Percentiles rank a stretch among this genome's conserved stretches.
Evolutionary conservation across 2,888 invertebrate genomes (phyloP).

Genomic region (Suillia variegata): DNA sequence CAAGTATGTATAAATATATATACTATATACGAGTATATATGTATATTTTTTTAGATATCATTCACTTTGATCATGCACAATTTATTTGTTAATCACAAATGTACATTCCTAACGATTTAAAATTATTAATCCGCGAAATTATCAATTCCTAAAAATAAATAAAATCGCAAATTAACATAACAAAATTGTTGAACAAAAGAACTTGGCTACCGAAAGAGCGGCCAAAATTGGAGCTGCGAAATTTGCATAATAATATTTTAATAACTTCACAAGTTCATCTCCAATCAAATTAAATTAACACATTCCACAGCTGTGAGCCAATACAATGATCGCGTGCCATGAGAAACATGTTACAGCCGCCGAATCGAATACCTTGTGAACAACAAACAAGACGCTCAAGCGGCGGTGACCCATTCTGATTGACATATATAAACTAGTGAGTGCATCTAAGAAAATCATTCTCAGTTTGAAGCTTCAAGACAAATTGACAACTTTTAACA

Average conservation of each 20-base stretch:
- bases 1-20: too few species aligned
- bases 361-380: background rate
- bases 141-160: background rate
- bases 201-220: conserved; percentile 45
- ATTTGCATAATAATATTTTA: conserved; percentile 23
- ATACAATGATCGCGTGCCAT: conserved; percentile 24
- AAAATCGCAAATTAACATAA: conserved; percentile 44
- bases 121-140: background rate
- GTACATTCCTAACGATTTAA: background rate
- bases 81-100: too few species aligned
- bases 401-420: conserved; percentile 39
- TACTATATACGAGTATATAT: background rate
- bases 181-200: conserved; percentile 51
- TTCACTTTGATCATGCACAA: background rate
- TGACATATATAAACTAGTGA: conserved; percentile 49
- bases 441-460: background rate
- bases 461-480: conserved; percentile 34
- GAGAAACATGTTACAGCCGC: background rate
- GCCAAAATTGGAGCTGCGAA: conserved; percentile 29
- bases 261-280: conserved; percentile 22
- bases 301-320: background rate
- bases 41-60: background rate
- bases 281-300: conserved; percentile 10
- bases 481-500: conserved; percentile 37
- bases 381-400: background rate